Evolutionary conservation across 2,113 vertebrate genomes (phyloP), one percentile per base, ranked within the genome.

Genomic region (Osmerus mordax): DNA sequence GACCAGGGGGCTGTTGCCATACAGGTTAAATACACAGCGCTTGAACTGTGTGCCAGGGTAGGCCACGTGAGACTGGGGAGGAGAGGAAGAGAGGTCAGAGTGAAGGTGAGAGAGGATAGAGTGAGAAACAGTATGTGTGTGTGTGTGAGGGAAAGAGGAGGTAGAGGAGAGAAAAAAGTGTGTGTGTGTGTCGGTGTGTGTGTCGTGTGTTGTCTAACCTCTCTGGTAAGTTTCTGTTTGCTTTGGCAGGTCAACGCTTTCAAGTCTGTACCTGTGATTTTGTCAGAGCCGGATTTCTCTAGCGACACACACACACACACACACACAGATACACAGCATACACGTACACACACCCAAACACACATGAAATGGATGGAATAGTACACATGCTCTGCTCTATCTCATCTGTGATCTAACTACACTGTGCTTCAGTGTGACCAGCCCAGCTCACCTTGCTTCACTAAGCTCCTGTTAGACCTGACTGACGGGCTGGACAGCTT

Each of bases 1-100:
- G 7, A 68, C 58, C 70, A 77, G 70, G 2, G 73, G 65, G 18
- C 65, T 69, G 36, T 75, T 75, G 16, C 73, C 78, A 36, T 47
- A 69, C 69, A 79, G 3, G 6, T 75, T 59, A 59, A 78, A 78
- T 25, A 66, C 55, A 41, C 55, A 64, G 1, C 16, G 53, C 32
- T 32, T 59, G 12, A 55, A 60, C 64, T 77, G 58, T 65, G 19
- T 25, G 18, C 16, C 2, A 23, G 29, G 5, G 23, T 65, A 53
- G 18, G 21, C 65, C 28, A 53, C 51, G 12, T 51, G 25, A n/a
- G 66, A 70, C 67, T 70, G 61, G 11, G 4, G 8, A 18, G 55
- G 23, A 53, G 61, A 56, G 36, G 65, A 11, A 8, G 32, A 28
- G 62, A 36, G 25, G 32, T 16, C 23, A 70, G 60, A 65, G 19